Evolutionary conservation across 2,113 vertebrate genomes (phyloP).

Genomic region (Vidua chalybeata): DNA sequence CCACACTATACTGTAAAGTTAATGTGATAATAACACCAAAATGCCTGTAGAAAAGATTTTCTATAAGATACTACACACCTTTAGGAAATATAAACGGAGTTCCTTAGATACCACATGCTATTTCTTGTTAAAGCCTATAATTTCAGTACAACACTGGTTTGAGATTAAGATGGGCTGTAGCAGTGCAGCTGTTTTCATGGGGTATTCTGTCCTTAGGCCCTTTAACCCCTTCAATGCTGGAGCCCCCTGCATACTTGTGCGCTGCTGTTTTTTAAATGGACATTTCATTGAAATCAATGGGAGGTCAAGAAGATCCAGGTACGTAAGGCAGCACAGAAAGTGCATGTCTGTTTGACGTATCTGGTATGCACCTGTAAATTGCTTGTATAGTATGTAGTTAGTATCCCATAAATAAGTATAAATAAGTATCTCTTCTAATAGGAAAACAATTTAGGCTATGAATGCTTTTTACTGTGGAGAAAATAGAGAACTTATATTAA

Average conservation of each 20-base stretch:
- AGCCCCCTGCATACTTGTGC: constrained; percentile 71
- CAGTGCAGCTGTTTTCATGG: constrained; percentile 70
- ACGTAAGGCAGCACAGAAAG: constrained; percentile 68
- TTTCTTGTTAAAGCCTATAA: constrained; percentile 31
- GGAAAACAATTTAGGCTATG: background rate
- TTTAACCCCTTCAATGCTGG: constrained; percentile 73
- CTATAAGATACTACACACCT: background rate
- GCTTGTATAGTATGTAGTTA: background rate
- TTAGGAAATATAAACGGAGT: constrained; percentile 2
- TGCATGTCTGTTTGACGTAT: constrained; percentile 63
- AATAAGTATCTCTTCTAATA: background rate
- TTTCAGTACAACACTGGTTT: constrained; percentile 29
- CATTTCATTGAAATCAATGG: constrained; percentile 73
- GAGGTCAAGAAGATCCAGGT: constrained; percentile 72
- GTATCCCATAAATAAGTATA: background rate
- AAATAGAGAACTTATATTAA: background rate
- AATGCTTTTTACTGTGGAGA: background rate
- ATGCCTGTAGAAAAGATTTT: background rate
- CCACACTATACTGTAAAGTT: background rate
- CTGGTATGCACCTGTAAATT: constrained; percentile 50
- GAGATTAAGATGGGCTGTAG: constrained; percentile 42
- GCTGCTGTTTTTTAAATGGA: constrained; percentile 76
- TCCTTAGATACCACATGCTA: background rate
- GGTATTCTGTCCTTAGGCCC: constrained; percentile 70
- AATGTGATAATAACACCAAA: background rate